A percentile compares a stretch with the other conserved stretches of the same genome.
phyloP scores from a whole-genome alignment of 2,797 vertebrate species.

The Coranthus polyacanthus region DNA sequence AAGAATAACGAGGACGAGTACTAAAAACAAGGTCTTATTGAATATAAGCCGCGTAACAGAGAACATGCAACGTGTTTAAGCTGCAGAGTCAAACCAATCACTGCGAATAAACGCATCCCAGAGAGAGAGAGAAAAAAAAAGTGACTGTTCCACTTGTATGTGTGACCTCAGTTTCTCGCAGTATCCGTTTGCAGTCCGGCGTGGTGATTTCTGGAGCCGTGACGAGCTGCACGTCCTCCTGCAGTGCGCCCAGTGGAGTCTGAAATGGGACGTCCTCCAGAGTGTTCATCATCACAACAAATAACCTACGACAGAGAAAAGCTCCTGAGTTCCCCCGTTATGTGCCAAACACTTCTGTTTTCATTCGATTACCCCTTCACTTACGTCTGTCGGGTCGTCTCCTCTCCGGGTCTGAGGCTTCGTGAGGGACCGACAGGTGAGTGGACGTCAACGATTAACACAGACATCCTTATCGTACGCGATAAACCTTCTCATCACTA shows the following conservation, averaged over 20 bases:
- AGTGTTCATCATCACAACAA: conserved; percentile 80
- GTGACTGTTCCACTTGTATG: background rate
- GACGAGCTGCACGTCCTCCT: conserved; percentile 59
- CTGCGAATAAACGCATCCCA: background rate
- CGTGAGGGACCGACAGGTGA: conserved; percentile 24
- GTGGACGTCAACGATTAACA: conserved; percentile 45
- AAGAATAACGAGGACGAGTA: background rate
- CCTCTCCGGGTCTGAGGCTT: background rate
- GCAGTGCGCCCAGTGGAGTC: conserved; percentile 69
- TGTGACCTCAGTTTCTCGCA: conserved; percentile 86
- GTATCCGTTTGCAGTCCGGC: conserved; percentile 82
- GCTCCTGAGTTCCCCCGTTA: background rate
- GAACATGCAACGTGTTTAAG: background rate
- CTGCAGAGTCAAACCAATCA: background rate
- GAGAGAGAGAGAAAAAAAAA: background rate
- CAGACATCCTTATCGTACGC: conserved; percentile 4
- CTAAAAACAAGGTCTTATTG: background rate
- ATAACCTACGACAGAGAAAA: conserved; percentile 22
- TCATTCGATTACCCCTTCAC: background rate
- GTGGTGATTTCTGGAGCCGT: conserved; percentile 76
- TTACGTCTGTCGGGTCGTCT: conserved; percentile 39
- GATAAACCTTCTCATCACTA: conserved; percentile 75
- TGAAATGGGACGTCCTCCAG: conserved; percentile 92
- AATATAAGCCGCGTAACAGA: background rate
- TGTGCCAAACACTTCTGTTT: background rate